phyloP scores from a whole-genome alignment of 2,888 invertebrate species.

The Stenodera caucasica region DNA sequence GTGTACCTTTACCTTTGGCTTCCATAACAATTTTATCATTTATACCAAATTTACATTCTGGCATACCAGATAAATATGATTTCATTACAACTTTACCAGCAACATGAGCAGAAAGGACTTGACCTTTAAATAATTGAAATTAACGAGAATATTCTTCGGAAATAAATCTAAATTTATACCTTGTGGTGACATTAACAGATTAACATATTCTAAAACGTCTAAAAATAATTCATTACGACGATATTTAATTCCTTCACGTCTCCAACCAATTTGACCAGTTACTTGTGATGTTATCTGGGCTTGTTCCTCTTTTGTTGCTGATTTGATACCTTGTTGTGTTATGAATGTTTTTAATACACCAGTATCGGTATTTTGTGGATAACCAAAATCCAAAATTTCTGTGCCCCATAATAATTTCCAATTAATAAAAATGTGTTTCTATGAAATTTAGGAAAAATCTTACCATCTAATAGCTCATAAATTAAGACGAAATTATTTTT shows the following conservation, averaged over 20 bases:
- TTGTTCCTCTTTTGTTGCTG: conserved; percentile 98
- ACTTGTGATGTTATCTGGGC: conserved; percentile 97
- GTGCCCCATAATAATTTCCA: too few species aligned
- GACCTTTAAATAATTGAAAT: conserved; percentile 68
- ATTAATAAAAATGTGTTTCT: conserved; percentile 1
- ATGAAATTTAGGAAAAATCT: conserved; percentile 35
- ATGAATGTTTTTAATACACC: conserved; percentile 99
- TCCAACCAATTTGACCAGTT: conserved; percentile 98
- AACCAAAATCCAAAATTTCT: conserved; percentile 99
- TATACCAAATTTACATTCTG: conserved; percentile 99
- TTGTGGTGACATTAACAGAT: conserved; percentile 99
- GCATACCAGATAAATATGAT: conserved; percentile 99
- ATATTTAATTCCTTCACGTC: conserved; percentile 99
- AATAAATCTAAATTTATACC: conserved; percentile 68
- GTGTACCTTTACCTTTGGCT: conserved; percentile 77
- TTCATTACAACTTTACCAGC: conserved; percentile 99
- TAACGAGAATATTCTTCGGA: too few species aligned
- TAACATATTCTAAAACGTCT: conserved; percentile 98
- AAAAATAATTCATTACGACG: conserved; percentile 97
- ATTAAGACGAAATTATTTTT: conserved; percentile 99
- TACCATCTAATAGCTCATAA: conserved; percentile 97
- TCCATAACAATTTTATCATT: conserved; percentile 99
- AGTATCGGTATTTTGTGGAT: conserved; percentile 99
- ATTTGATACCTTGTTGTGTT: conserved; percentile 98
- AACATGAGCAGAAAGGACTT: conserved; percentile 98